These are phyloP conservation scores for Neomonachus schauinslandi DNA, from an alignment of 2,113 vertebrate species.

Conservation along the genomic window DNA sequence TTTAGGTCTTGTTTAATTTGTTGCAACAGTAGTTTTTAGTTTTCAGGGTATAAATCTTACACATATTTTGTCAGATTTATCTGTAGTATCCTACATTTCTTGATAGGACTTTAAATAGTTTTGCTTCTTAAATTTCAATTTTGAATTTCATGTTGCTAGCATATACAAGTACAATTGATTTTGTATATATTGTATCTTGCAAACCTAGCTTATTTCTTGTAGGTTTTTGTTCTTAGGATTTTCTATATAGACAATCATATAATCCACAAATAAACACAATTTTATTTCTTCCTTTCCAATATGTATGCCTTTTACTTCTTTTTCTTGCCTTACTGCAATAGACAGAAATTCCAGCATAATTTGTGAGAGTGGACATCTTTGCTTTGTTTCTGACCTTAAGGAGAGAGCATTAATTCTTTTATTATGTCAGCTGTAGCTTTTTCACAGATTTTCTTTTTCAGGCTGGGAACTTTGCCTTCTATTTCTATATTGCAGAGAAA, in stretches of 20 bases:
- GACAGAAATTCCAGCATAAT: neutral
- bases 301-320: neutral
- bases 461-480: neutral
- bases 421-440: neutral
- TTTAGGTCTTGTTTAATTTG: neutral
- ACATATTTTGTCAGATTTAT: neutral
- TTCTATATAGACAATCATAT: neutral
- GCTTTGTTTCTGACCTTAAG: neutral
- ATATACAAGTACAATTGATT: neutral
- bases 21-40: neutral
- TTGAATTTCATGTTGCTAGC: neutral
- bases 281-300: neutral
- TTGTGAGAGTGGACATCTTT: neutral
- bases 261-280: neutral
- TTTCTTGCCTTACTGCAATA: neutral
- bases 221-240: neutral
- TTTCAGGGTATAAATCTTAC: neutral
- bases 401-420: conserved; percentile 26
- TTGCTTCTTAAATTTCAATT: neutral
- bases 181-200: neutral
- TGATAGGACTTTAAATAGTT: neutral
- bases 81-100: neutral
- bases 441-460: neutral
- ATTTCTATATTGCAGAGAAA: neutral
- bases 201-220: neutral